Evolutionary conservation across 1,140 invertebrate species (phyloP).

Genomic region (Hylaeus anthracinus): DNA sequence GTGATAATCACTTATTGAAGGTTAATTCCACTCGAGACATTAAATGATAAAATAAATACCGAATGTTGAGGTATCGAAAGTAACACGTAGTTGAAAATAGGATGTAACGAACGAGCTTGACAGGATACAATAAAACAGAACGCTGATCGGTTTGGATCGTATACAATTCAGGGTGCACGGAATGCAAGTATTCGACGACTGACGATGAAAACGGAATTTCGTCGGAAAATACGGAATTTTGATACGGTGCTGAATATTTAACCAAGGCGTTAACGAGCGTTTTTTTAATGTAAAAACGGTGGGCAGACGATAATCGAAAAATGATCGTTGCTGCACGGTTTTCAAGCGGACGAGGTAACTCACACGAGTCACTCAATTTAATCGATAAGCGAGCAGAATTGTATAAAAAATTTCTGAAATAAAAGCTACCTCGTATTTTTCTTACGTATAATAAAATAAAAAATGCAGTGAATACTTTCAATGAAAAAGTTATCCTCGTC

Average conservation of each 20-base stretch:
- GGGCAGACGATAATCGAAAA: background rate
- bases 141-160: background rate
- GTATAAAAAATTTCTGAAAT: background rate
- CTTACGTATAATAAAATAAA: too few relatives aligned
- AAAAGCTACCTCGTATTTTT: background rate
- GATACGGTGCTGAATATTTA: slow-evolving; percentile 4
- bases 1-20: background rate
- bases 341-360: background rate
- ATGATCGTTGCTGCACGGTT: background rate
- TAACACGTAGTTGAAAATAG: background rate
- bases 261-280: background rate
- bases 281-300: background rate
- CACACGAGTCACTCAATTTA: background rate
- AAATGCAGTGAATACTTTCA: too few relatives aligned
- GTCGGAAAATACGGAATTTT: background rate
- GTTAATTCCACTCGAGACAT: background rate
- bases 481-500: background rate
- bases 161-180: background rate
- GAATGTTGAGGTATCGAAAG: background rate
- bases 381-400: background rate
- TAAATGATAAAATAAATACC: background rate
- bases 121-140: background rate
- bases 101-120: background rate
- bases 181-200: background rate
- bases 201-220: background rate